phyloP scores from a whole-genome alignment of 2,113 vertebrate species.

The Caretta caretta region DNA sequence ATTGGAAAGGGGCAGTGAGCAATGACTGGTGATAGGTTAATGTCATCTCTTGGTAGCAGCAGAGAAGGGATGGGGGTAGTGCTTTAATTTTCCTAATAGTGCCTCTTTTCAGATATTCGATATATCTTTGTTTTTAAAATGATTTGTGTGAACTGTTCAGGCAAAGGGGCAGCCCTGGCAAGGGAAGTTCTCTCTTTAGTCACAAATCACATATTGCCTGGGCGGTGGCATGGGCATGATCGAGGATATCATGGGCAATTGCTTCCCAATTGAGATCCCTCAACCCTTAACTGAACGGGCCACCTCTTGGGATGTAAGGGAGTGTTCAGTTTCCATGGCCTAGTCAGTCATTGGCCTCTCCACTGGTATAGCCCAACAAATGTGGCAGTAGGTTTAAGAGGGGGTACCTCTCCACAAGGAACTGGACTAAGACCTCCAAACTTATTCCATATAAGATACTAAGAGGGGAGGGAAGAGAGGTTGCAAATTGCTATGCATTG shows the following conservation, averaged over 20 bases:
- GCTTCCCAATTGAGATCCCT: background rate
- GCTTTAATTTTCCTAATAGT: background rate
- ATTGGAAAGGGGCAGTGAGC: background rate
- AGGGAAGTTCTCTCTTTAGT: background rate
- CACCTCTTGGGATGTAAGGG: conserved; percentile 22
- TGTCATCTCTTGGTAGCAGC: background rate
- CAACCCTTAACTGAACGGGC: background rate
- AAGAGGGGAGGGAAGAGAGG: background rate
- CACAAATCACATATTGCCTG: rapidly evolving
- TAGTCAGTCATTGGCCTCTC: background rate
- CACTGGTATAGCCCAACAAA: background rate
- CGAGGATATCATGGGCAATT: background rate
- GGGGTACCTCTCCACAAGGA: background rate
- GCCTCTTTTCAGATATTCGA: background rate
- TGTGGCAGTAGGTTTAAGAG: background rate
- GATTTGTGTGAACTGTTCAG: rapidly evolving
- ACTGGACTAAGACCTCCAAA: background rate
- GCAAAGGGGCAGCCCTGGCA: background rate
- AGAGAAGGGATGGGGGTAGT: background rate
- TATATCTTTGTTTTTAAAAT: background rate
- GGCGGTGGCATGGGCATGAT: background rate
- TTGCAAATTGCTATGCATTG: background rate
- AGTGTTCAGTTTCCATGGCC: background rate
- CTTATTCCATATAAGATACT: background rate
- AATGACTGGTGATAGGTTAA: background rate